A percentile compares a stretch with the other conserved stretches of the same genome.
Evolutionary conservation across 2,113 vertebrate genomes (phyloP).

Genomic region (Sebastes schlegelii): DNA sequence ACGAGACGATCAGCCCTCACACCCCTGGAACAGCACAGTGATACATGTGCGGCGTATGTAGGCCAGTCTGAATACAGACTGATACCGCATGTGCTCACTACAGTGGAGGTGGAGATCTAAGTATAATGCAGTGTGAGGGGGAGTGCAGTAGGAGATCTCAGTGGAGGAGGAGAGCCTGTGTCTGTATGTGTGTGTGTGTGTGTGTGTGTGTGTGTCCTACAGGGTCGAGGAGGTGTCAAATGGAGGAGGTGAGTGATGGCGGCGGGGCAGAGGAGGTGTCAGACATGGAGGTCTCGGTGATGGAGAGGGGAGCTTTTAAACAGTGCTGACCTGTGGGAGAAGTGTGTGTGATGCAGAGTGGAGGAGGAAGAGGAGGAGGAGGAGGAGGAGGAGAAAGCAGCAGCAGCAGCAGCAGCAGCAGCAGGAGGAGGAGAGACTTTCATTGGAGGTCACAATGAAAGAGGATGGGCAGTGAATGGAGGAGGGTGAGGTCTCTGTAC

Average conservation of each 20-base stretch:
- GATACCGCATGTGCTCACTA: slow-evolving; percentile 72
- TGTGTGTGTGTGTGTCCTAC: slow-evolving; percentile 33
- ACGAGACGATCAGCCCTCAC: slow-evolving; percentile 55
- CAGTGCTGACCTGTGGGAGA: slow-evolving; percentile 61
- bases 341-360: slow-evolving; percentile 51
- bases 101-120: slow-evolving; percentile 83
- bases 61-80: slow-evolving; percentile 76
- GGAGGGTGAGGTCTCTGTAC: slow-evolving; percentile 70
- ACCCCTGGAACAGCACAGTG: slow-evolving; percentile 48
- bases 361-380: slow-evolving; percentile 43
- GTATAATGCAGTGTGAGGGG: slow-evolving; percentile 79
- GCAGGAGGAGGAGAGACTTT: slow-evolving; percentile 49
- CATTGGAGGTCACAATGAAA: slow-evolving; percentile 66
- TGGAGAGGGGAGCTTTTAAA: slow-evolving; percentile 62
- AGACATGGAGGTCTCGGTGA: slow-evolving; percentile 71
- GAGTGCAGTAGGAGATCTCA: slow-evolving; percentile 77
- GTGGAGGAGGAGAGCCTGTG: slow-evolving; percentile 65
- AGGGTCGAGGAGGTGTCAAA: slow-evolving; percentile 71
- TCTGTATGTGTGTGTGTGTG: slow-evolving; percentile 48
- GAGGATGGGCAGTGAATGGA: slow-evolving; percentile 66
- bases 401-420: slow-evolving; percentile 24
- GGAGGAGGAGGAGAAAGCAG: slow-evolving; percentile 40
- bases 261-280: slow-evolving; percentile 68
- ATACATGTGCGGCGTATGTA: slow-evolving; percentile 74
- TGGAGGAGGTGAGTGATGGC: slow-evolving; percentile 71